A percentile compares a stretch with the other conserved stretches of the same genome.
Conservation (phyloP, 2,888 invertebrate genomes). For the Toxonevra muliebris region DNA sequence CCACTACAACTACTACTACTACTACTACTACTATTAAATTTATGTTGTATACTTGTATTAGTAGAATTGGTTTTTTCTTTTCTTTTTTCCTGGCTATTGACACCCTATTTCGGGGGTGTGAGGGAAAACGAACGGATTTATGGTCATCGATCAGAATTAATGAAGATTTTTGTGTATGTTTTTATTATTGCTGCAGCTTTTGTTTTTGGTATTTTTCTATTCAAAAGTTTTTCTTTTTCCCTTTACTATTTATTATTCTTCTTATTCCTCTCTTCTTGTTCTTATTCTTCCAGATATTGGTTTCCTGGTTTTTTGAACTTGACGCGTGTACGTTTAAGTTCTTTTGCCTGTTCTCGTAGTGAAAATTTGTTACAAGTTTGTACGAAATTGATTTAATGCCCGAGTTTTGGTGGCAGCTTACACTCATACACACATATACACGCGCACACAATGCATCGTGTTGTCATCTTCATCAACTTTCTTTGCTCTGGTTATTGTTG, state of each 20-base stretch:
- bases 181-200: constrained; percentile 1
- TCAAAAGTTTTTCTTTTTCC: constrained; percentile 18
- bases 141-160: constrained; percentile 67
- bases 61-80: no score
- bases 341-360: not conserved
- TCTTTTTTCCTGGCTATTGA: no score
- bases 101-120: not conserved
- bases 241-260: no score
- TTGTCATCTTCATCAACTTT: constrained; percentile 21
- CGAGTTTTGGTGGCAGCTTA: constrained; percentile 29
- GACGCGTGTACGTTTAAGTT: not conserved
- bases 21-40: no score
- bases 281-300: not conserved
- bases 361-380: constrained; percentile 6
- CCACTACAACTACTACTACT: no score
- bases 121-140: constrained; percentile 56
- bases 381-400: constrained; percentile 32
- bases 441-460: not conserved
- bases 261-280: no score
- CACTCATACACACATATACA: not conserved
- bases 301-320: constrained; percentile 11
- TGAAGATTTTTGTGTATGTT: constrained; percentile 56
- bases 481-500: constrained; percentile 10
- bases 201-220: constrained; percentile 10
- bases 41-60: no score